Conservation (phyloP, 2,797 vertebrate genomes). For the Hephaestus fuliginosus region DNA sequence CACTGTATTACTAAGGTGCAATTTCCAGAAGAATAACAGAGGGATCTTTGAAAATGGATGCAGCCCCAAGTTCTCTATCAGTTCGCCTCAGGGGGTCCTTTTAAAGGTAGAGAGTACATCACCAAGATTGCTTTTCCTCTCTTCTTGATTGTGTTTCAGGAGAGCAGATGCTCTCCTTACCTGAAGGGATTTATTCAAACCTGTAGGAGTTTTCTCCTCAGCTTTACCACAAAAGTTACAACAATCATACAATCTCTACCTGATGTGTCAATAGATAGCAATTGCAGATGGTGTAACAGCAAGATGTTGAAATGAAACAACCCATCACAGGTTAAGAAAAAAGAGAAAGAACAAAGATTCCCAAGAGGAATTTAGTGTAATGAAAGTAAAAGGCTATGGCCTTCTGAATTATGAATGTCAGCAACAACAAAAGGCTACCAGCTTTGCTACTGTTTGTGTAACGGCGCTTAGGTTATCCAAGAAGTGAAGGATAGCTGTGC, state of each 20-base stretch:
- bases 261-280: background rate
- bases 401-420: background rate
- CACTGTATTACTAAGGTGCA: background rate
- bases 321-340: background rate
- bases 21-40: constrained; percentile 11
- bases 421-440: background rate
- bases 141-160: constrained; percentile 38
- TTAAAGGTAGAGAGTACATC: constrained; percentile 30
- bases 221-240: background rate
- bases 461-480: background rate
- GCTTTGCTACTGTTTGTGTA: background rate
- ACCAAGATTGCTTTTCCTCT: constrained; percentile 30
- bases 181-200: constrained; percentile 29
- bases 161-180: constrained; percentile 19
- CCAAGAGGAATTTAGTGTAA: background rate
- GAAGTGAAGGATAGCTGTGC: background rate
- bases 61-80: constrained; percentile 8
- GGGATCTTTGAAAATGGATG: constrained; percentile 31
- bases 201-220: background rate
- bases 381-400: background rate
- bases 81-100: constrained; percentile 26
- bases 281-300: background rate
- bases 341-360: background rate
- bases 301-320: background rate
- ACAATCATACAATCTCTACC: background rate